Conservation (phyloP, 2,113 vertebrate species). For the Hassar affinis region DNA sequence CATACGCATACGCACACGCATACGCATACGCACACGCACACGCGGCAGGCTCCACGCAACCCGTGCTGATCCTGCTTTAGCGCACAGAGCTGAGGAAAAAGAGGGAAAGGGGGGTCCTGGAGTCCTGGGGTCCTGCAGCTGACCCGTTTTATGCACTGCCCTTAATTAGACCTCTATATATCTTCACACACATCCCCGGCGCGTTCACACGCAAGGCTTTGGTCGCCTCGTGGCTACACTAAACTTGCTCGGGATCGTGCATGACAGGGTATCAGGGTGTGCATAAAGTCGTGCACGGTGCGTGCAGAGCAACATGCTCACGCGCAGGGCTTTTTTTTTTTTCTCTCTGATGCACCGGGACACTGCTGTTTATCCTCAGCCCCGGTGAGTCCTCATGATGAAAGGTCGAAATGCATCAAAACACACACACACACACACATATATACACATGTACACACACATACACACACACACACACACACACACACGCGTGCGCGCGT, state of each 20-base stretch:
- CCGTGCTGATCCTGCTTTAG: neutral
- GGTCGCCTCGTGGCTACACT: neutral
- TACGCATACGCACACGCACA: no score
- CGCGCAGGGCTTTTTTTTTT: neutral
- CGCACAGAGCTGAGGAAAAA: neutral
- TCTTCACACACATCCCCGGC: neutral
- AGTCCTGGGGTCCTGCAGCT: neutral
- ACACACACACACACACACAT: neutral
- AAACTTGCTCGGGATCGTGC: conserved; percentile 6
- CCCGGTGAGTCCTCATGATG: neutral
- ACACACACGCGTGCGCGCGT: neutral
- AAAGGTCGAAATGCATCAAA: neutral
- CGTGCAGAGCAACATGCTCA: neutral
- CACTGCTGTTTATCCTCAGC: conserved; percentile 1
- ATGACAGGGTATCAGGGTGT: neutral
- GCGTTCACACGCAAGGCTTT: neutral
- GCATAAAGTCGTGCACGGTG: conserved; percentile 3
- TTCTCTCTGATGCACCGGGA: neutral
- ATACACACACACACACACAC: neutral
- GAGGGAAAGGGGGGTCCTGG: neutral
- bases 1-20: conserved; percentile 14
- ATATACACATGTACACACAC: no score
- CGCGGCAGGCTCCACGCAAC: neutral
- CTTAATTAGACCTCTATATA: neutral
- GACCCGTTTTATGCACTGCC: neutral